Base-by-base conservation (phyloP, 2,888 invertebrate genomes). In the Cryptocephalus moraei region DNA sequence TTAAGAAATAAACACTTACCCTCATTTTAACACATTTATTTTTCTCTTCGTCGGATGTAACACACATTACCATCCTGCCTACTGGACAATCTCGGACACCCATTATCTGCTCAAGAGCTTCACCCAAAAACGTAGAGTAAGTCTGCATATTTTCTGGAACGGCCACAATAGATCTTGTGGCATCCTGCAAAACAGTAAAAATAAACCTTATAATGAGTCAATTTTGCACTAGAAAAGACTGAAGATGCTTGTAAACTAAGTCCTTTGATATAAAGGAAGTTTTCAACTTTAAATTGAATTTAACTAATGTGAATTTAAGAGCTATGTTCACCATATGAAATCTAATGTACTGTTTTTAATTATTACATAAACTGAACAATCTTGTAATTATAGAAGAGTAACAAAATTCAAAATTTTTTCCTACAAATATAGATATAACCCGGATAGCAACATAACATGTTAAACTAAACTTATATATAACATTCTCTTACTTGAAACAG, bases 21-120 rank as follows among this genome's bases (percentile, higher is more conserved):
- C 79, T 83, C 92, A 93, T 93, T 70, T 87, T 87, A 39, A 87
- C 74, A 66, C 96, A 96, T 71, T 96, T 96, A 47, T 84, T 84
- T 73, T 89, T 78, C 69, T 96, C 96, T 0, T 82, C 78, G 47
- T 89, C 86, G 0, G 95, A 95, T 0, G 93, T 91, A 14, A 96
- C 88, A 64, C 96, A 96, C 13, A 95, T 68, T 0, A 84, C 83
- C 73, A 93, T 90, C n/a, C 81, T 74, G 41, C 81, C 77, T 8
- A 94, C 82, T 0, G 94, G 91, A 65, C 95, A 96, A 50, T 83
- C 79, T 44, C 88, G 75, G 1, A 93, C 79, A 1, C 82, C 84
- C 49, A 84, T 72, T 52, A 92, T 86, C 0, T 81, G 77, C 34
- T 82, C 76, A 54, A 86, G 75, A 0, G 84, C 76, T 48, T 75